phyloP scores from a whole-genome alignment of 2,797 vertebrate genomes.

The Botia kubotai region DNA sequence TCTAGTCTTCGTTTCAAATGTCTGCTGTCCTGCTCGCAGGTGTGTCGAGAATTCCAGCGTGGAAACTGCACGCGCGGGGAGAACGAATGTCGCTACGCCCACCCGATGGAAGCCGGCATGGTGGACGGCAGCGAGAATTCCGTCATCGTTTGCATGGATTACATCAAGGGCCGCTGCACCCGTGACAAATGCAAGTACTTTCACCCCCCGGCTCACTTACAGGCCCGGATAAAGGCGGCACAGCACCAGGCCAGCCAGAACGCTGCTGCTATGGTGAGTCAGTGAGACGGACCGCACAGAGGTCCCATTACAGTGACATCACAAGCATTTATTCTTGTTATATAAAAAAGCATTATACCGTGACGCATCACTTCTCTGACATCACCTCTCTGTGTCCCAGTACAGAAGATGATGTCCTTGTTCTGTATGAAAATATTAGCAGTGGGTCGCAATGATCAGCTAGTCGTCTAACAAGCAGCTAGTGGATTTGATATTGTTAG shows the following conservation, averaged over 20 bases:
- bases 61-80: slow-evolving; percentile 97
- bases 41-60: slow-evolving; percentile 97
- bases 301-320: slow-evolving; percentile 17
- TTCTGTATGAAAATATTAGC: background rate
- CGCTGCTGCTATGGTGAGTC: slow-evolving; percentile 89
- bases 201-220: slow-evolving; percentile 96
- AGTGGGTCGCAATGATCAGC: background rate
- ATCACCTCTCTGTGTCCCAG: background rate
- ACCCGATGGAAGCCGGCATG: slow-evolving; percentile 93
- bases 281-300: background rate
- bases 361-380: background rate
- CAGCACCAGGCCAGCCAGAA: slow-evolving; percentile 97
- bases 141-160: slow-evolving; percentile 99
- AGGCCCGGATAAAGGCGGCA: slow-evolving; percentile 97
- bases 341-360: background rate
- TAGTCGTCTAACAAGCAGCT: background rate
- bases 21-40: slow-evolving; percentile 74
- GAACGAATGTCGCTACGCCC: slow-evolving; percentile 96
- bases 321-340: slow-evolving; percentile 1
- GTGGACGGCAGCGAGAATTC: slow-evolving; percentile 97
- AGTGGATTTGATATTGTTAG: background rate
- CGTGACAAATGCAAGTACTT: slow-evolving; percentile 99
- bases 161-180: slow-evolving; percentile 97
- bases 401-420: background rate
- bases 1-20: background rate